Evolutionary conservation across 2,888 invertebrate species (phyloP).

Genomic region (Unio delphinus): DNA sequence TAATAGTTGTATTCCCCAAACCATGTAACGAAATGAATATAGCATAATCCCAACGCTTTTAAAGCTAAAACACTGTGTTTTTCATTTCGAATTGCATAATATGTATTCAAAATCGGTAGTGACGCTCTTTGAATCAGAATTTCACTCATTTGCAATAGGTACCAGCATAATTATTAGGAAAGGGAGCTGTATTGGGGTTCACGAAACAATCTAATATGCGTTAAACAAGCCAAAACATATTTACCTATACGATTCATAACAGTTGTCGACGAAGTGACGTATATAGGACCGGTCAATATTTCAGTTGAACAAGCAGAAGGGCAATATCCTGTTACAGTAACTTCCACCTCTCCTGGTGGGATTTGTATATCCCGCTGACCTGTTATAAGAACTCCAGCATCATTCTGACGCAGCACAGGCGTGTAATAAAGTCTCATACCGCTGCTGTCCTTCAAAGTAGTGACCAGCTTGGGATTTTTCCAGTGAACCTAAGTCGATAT

Average conservation of each 20-base stretch:
- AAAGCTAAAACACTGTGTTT: no score
- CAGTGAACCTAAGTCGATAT: conserved; percentile 4
- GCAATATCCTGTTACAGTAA: no score
- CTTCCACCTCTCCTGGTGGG: background rate
- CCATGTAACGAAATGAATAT: no score
- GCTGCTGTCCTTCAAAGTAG: background rate
- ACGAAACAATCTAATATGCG: no score
- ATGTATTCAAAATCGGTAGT: no score
- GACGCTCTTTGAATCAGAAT: no score
- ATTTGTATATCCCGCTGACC: conserved; percentile 4
- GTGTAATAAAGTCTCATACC: conserved; percentile 7
- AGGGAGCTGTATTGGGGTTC: no score
- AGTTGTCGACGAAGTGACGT: conserved; percentile 20
- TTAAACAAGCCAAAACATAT: conserved; percentile 2
- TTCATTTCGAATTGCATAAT: no score
- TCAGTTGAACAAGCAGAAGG: conserved; percentile 14
- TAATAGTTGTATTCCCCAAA: no score
- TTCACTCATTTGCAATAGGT: no score
- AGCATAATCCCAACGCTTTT: fast-evolving
- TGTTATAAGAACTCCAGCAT: conserved; percentile 6
- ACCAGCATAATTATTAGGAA: no score
- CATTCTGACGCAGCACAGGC: background rate
- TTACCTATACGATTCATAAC: conserved; percentile 37
- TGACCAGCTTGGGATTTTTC: background rate
- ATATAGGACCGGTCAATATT: conserved; percentile 16